Percentiles rank a stretch among this genome's conserved stretches.
Evolutionary conservation across 1,140 invertebrate genomes (phyloP).

Genomic region (Lordiphosa mommai): DNA sequence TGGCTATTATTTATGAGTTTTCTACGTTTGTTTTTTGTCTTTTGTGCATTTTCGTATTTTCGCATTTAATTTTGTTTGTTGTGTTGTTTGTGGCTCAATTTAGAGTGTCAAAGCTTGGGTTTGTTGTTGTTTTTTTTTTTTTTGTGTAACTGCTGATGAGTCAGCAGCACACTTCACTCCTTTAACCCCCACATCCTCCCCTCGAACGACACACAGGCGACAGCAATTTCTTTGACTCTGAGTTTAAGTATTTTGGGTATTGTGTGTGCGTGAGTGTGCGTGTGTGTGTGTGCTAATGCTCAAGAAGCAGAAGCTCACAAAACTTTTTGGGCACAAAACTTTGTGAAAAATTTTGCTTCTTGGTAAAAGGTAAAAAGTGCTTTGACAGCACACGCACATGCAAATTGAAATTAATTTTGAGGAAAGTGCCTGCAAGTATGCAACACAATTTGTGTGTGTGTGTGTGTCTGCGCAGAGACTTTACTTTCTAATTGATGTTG

Average conservation of each 20-base stretch:
- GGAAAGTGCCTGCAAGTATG: slow-evolving; percentile 64
- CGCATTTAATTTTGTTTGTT: slow-evolving; percentile 49
- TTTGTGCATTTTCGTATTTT: slow-evolving; percentile 67
- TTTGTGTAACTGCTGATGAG: slow-evolving; percentile 41
- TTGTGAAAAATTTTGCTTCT: not conserved
- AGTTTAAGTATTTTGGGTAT: slow-evolving; percentile 7
- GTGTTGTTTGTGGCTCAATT: slow-evolving; percentile 61
- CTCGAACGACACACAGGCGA: too few species aligned
- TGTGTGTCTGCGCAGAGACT: slow-evolving; percentile 19
- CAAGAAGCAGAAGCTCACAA: not conserved
- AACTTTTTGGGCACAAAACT: not conserved
- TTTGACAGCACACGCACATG: slow-evolving; percentile 31
- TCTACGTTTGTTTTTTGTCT: slow-evolving; percentile 63
- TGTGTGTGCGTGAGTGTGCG: slow-evolving; percentile 11
- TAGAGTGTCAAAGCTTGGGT: slow-evolving; percentile 65
- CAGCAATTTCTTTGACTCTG: too few species aligned
- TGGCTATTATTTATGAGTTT: slow-evolving; percentile 71
- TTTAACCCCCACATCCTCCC: not conserved
- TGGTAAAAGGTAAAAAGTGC: slow-evolving; percentile 13
- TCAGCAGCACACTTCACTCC: slow-evolving; percentile 32
- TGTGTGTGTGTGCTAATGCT: slow-evolving; percentile 8
- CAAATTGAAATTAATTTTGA: slow-evolving; percentile 66
- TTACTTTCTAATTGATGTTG: slow-evolving; percentile 64
- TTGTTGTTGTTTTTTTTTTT: not conserved
- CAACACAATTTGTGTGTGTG: slow-evolving; percentile 34